Evolutionary conservation across 2,888 invertebrate species (phyloP).

Genomic region (Lagria hirta): DNA sequence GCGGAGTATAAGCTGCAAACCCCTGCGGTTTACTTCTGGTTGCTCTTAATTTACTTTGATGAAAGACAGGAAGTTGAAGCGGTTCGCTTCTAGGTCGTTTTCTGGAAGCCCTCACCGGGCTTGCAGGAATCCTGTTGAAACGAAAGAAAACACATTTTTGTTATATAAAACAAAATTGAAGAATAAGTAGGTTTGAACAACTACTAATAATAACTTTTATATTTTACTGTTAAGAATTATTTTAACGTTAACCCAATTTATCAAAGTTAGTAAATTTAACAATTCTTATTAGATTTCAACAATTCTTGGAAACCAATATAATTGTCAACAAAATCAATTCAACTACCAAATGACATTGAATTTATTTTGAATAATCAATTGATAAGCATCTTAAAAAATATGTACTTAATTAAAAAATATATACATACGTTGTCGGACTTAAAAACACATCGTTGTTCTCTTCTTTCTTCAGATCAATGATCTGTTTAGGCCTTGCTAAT

Average conservation of each 20-base stretch:
- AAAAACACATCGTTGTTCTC: constrained; percentile 75
- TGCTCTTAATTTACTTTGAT: constrained; percentile 58
- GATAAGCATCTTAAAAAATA: too few relatives aligned
- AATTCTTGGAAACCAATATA: too few relatives aligned
- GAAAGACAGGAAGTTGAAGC: constrained; percentile 56
- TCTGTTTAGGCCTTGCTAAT: constrained; percentile 46
- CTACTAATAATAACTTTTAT: too few relatives aligned
- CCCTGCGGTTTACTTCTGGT: constrained; percentile 55
- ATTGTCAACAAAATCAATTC: too few relatives aligned
- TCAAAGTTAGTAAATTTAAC: too few relatives aligned
- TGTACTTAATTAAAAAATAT: constrained; percentile 10
- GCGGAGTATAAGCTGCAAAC: constrained; percentile 80
- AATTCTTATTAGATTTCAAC: too few relatives aligned
- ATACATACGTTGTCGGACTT: constrained; percentile 63
- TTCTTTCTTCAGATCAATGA: constrained; percentile 61
- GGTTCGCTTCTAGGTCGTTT: constrained; percentile 66
- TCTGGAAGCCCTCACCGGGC: constrained; percentile 65
- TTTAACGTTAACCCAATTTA: too few relatives aligned
- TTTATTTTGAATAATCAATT: too few relatives aligned
- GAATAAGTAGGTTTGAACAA: too few relatives aligned
- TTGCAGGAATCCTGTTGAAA: constrained; percentile 66
- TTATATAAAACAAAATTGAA: constrained; percentile 3
- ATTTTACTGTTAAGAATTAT: too few relatives aligned
- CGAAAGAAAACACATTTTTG: background rate
- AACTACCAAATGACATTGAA: too few relatives aligned